phyloP scores from a whole-genome alignment of 1,140 invertebrate genomes.

The Pantala flavescens region DNA sequence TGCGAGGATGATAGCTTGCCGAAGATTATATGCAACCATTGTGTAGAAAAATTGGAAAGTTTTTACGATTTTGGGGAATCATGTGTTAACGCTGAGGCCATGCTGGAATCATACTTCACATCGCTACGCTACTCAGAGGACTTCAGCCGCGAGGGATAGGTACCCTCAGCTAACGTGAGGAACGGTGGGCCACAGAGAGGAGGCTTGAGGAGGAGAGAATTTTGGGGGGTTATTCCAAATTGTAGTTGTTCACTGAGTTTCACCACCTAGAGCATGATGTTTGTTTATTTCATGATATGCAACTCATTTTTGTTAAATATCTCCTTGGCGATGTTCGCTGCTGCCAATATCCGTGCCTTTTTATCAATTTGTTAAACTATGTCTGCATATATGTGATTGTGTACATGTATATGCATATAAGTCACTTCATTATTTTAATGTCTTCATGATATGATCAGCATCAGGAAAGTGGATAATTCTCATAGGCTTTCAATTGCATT shows the following conservation, averaged over 20 bases:
- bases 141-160: constrained; percentile 50
- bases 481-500: too few relatives aligned
- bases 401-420: too few relatives aligned
- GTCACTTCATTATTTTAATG: too few relatives aligned
- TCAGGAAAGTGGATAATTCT: too few relatives aligned
- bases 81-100: constrained; percentile 53
- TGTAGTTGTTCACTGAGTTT: not conserved
- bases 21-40: constrained; percentile 56
- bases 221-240: not conserved
- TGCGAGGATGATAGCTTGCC: constrained; percentile 55
- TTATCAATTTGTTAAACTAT: too few relatives aligned
- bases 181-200: not conserved
- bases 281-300: too few relatives aligned
- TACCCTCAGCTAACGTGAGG: constrained; percentile 22
- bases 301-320: too few relatives aligned
- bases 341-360: too few relatives aligned
- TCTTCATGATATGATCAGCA: too few relatives aligned
- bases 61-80: constrained; percentile 50
- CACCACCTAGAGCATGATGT: too few relatives aligned
- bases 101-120: constrained; percentile 54
- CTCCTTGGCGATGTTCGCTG: too few relatives aligned
- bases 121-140: constrained; percentile 48
- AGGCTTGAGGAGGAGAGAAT: constrained; percentile 5
- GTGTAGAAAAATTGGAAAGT: constrained; percentile 49
- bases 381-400: too few relatives aligned